phyloP scores from a whole-genome alignment of 2,888 invertebrate species.

The Limenitis camilla region DNA sequence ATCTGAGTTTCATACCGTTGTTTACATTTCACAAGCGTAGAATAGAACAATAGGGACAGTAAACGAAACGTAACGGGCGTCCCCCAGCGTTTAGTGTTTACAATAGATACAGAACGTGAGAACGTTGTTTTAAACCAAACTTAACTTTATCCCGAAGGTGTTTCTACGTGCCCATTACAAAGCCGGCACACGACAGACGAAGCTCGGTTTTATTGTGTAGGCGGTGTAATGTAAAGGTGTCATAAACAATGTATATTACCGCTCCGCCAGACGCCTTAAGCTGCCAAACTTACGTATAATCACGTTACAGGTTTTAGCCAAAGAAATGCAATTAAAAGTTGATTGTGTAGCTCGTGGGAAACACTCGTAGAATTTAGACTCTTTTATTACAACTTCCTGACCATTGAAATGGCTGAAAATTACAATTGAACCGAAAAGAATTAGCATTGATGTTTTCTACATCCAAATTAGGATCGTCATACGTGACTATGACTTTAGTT shows the following conservation, averaged over 20 bases:
- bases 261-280: conserved; percentile 47
- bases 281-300: conserved; percentile 59
- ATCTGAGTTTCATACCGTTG: conserved; percentile 39
- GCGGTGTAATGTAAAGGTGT: conserved; percentile 57
- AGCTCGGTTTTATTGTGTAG: conserved; percentile 51
- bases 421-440: not conserved
- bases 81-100: conserved; percentile 53
- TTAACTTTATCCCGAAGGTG: conserved; percentile 49
- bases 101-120: conserved; percentile 66
- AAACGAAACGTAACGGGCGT: conserved; percentile 62
- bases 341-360: conserved; percentile 58
- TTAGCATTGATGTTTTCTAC: not conserved
- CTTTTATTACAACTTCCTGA: conserved; percentile 41
- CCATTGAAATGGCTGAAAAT: conserved; percentile 28
- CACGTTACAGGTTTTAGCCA: conserved; percentile 61
- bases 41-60: conserved; percentile 61
- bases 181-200: conserved; percentile 45
- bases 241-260: conserved; percentile 58
- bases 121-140: conserved; percentile 56
- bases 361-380: conserved; percentile 33
- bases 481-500: not conserved
- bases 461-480: not conserved
- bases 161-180: conserved; percentile 59
- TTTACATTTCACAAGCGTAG: conserved; percentile 62
- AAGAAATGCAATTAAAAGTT: conserved; percentile 59